A percentile compares a stretch with the other conserved stretches of the same genome.
Evolutionary conservation across 2,888 invertebrate genomes (phyloP).

Genomic region (Brenthis ino): DNA sequence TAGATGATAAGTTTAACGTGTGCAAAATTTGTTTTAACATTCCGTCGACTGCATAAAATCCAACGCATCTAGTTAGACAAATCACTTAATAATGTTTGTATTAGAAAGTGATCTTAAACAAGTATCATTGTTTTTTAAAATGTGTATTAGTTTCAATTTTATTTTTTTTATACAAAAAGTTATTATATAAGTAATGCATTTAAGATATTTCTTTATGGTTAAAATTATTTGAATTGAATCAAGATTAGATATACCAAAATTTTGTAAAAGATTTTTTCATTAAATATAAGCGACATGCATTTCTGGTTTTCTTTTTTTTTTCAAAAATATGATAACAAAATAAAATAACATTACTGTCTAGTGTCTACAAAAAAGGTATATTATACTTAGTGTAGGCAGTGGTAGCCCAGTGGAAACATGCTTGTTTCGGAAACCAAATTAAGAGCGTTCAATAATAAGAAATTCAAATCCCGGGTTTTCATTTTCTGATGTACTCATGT

Average conservation of each 20-base stretch:
- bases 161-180: slow-evolving; percentile 46
- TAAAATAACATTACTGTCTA: neutral
- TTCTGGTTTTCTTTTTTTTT: slow-evolving; percentile 33
- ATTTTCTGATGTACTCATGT: no score
- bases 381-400: no score
- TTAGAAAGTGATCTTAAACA: slow-evolving; percentile 42
- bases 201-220: slow-evolving; percentile 58
- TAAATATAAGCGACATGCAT: slow-evolving; percentile 64
- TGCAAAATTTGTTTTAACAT: slow-evolving; percentile 34
- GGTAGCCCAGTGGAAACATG: no score
- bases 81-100: slow-evolving; percentile 30
- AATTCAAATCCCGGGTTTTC: no score
- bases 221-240: slow-evolving; percentile 56
- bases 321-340: neutral
- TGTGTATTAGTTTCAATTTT: slow-evolving; percentile 43
- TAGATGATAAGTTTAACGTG: slow-evolving; percentile 2
- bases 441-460: no score
- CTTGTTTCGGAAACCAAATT: no score
- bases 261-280: slow-evolving; percentile 78
- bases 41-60: slow-evolving; percentile 34
- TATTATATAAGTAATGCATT: slow-evolving; percentile 62
- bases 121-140: slow-evolving; percentile 39
- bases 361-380: no score
- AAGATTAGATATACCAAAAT: slow-evolving; percentile 66
- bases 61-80: slow-evolving; percentile 30